These are phyloP conservation scores for Lepidostoma basale DNA, from an alignment of 1,140 invertebrate species.

Conservation along the genomic window DNA sequence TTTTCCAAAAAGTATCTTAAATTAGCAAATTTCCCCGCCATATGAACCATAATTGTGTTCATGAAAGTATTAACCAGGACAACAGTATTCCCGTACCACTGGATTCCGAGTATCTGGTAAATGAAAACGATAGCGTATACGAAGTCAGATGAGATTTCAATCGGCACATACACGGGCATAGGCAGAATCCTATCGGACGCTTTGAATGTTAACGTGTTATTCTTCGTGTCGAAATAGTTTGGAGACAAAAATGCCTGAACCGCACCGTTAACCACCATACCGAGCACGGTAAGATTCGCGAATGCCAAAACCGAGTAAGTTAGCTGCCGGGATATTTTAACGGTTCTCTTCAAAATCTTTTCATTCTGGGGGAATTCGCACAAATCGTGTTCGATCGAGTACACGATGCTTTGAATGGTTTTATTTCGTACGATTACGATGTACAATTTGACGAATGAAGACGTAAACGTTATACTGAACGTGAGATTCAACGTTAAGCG, in stretches of 20 bases:
- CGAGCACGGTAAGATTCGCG: constrained; percentile 40
- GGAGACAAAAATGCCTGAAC: constrained; percentile 25
- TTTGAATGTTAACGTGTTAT: not conserved
- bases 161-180: constrained; percentile 38
- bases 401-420: constrained; percentile 28
- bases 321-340: constrained; percentile 22
- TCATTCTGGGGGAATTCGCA: constrained; percentile 33
- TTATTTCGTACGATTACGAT: constrained; percentile 20
- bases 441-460: constrained; percentile 35
- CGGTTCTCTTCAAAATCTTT: constrained; percentile 16
- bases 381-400: constrained; percentile 33
- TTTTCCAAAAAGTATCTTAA: constrained; percentile 37
- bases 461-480: constrained; percentile 37
- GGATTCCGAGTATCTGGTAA: constrained; percentile 40
- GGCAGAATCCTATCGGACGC: constrained; percentile 34
- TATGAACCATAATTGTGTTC: constrained; percentile 39
- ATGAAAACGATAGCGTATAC: constrained; percentile 32
- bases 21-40: constrained; percentile 35
- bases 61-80: constrained; percentile 43
- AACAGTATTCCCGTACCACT: constrained; percentile 39
- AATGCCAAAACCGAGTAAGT: constrained; percentile 36
- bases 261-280: constrained; percentile 30
- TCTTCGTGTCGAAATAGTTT: not conserved
- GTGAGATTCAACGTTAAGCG: constrained; percentile 38
- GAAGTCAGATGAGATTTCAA: constrained; percentile 36